Evolutionary conservation across 2,113 vertebrate genomes (phyloP).

Genomic region (Cyprinus carpio): DNA sequence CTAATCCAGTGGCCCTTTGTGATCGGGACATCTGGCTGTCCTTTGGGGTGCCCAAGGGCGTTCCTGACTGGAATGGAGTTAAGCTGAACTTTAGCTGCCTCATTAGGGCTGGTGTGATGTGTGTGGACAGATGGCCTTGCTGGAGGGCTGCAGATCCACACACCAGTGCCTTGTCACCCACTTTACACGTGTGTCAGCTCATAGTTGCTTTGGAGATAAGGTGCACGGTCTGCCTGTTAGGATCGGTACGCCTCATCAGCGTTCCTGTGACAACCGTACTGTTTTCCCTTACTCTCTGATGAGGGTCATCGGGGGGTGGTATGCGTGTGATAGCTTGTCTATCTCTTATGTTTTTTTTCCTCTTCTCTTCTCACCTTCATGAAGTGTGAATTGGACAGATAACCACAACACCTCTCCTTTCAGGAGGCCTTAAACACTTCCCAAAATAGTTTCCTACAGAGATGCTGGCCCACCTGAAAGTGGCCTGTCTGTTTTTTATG

Average conservation of each 20-base stretch:
- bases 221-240: slow-evolving; percentile 28
- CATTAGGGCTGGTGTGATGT: slow-evolving; percentile 61
- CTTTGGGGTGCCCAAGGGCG: slow-evolving; percentile 54
- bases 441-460: slow-evolving; percentile 29
- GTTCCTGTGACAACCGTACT: slow-evolving; percentile 21
- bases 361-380: slow-evolving; percentile 52
- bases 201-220: slow-evolving; percentile 33
- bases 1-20: slow-evolving; percentile 57
- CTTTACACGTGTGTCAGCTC: slow-evolving; percentile 46
- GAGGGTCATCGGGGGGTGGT: slow-evolving; percentile 41
- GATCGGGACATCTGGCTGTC: slow-evolving; percentile 50
- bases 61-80: slow-evolving; percentile 63
- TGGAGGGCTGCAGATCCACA: slow-evolving; percentile 40
- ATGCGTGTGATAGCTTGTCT: slow-evolving; percentile 42
- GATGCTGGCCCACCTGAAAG: slow-evolving; percentile 26
- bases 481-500: not conserved
- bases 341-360: slow-evolving; percentile 51
- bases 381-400: slow-evolving; percentile 68
- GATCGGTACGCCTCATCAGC: not conserved
- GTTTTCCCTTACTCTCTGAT: slow-evolving; percentile 27
- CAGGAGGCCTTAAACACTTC: not conserved
- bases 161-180: slow-evolving; percentile 50
- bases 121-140: slow-evolving; percentile 46
- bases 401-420: slow-evolving; percentile 51
- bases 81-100: slow-evolving; percentile 72